Evolutionary conservation across 1,140 invertebrate species (phyloP).

Genomic region (Platorchestia sp.): DNA sequence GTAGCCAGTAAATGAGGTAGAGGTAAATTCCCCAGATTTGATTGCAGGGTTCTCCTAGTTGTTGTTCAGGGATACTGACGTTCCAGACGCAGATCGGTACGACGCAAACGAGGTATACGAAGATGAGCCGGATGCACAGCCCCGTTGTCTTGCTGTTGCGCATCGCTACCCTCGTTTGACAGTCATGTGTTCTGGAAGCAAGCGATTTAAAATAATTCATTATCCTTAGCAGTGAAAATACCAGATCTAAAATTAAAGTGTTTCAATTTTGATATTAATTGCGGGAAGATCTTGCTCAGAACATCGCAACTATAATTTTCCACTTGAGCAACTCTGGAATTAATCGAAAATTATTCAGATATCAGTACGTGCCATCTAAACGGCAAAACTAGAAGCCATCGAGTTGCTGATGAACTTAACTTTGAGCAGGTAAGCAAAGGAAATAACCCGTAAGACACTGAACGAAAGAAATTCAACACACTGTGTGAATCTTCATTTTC

Average conservation of each 20-base stretch:
- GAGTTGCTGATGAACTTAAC: no score
- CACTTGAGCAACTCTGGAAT: neutral
- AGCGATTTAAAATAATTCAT: neutral
- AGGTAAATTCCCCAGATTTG: conserved; percentile 58
- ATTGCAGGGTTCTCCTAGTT: conserved; percentile 49
- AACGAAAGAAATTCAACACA: no score
- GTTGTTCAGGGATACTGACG: conserved; percentile 46
- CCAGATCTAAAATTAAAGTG: neutral
- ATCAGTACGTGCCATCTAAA: neutral
- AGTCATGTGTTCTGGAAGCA: conserved; percentile 54
- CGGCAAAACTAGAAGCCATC: no score
- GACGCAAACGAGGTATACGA: conserved; percentile 65
- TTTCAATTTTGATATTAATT: neutral
- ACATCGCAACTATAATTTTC: no score
- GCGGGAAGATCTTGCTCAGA: neutral
- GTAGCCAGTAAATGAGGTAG: conserved; percentile 65
- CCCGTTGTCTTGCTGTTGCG: conserved; percentile 65
- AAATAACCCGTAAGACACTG: no score
- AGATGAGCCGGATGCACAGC: conserved; percentile 61
- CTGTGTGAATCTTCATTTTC: no score
- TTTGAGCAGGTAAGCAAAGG: no score
- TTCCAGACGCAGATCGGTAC: conserved; percentile 65
- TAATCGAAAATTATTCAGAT: neutral
- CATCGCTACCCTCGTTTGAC: conserved; percentile 57
- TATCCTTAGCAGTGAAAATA: neutral